Conservation (phyloP, 2,888 invertebrate species). For the Drosophila neotestacea region DNA sequence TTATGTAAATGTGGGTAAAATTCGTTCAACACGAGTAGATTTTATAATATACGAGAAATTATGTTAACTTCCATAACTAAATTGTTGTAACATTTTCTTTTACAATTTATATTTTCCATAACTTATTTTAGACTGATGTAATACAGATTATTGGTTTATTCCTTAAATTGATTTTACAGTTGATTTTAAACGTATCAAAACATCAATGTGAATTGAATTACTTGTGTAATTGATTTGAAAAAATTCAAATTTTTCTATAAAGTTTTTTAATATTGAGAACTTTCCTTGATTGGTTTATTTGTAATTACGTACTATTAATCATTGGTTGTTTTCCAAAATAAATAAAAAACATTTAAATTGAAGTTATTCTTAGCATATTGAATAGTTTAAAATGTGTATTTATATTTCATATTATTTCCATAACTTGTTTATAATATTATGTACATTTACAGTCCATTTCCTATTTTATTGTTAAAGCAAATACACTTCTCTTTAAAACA, state of each 20-base stretch:
- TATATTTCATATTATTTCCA: background rate
- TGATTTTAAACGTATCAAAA: background rate
- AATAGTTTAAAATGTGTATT: background rate
- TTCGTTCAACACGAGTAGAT: background rate
- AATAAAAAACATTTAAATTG: no score
- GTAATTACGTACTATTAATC: background rate
- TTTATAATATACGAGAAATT: background rate
- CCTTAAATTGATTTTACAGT: background rate
- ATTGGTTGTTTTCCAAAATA: background rate
- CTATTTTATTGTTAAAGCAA: background rate
- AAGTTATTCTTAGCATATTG: no score
- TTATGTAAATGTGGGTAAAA: constrained; percentile 54
- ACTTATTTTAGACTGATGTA: background rate
- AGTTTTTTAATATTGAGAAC: no score
- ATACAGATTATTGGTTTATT: background rate
- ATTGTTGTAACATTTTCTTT: background rate
- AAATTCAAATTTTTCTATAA: no score
- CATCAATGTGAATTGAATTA: no score
- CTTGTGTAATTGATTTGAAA: no score
- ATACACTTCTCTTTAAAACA: background rate
- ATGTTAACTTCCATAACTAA: background rate
- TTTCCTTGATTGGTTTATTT: no score
- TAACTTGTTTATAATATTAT: background rate
- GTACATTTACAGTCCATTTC: constrained; percentile 1
- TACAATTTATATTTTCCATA: background rate